A percentile compares a stretch with the other conserved stretches of the same genome.
These are phyloP conservation scores for Branchinecta lynchi DNA, from an alignment of 1,140 invertebrate species.

Conservation along the genomic window DNA sequence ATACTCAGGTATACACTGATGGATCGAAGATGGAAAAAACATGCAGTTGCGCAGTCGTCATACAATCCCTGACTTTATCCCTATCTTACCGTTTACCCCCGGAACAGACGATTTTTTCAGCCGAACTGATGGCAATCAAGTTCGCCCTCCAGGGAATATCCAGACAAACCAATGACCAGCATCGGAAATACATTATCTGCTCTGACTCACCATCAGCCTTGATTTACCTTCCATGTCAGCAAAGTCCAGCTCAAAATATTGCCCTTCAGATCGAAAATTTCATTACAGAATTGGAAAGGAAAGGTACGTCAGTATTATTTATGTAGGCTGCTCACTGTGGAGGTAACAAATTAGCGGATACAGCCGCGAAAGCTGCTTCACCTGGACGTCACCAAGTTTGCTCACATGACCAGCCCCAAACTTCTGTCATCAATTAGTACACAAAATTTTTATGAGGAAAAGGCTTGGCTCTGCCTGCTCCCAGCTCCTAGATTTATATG, in stretches of 20 bases:
- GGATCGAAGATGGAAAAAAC: no score
- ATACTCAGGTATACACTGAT: no score
- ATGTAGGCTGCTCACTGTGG: neutral
- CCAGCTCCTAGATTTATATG: constrained; percentile 4
- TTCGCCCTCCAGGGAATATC: no score
- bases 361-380: no score
- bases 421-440: neutral
- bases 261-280: neutral
- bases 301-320: neutral
- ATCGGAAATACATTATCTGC: no score
- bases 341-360: constrained; percentile 5
- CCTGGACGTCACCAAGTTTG: neutral
- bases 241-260: no score
- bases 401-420: neutral
- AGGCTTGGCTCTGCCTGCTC: no score
- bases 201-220: no score
- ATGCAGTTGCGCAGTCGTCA: no score
- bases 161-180: neutral
- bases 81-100: neutral
- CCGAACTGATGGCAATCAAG: neutral
- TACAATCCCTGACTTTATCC: no score
- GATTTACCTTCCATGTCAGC: no score
- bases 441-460: neutral
- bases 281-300: neutral
- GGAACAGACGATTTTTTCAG: neutral